A percentile compares a stretch with the other conserved stretches of the same genome.
Conservation (phyloP, 2,888 invertebrate species). For the Sesia apiformis region DNA sequence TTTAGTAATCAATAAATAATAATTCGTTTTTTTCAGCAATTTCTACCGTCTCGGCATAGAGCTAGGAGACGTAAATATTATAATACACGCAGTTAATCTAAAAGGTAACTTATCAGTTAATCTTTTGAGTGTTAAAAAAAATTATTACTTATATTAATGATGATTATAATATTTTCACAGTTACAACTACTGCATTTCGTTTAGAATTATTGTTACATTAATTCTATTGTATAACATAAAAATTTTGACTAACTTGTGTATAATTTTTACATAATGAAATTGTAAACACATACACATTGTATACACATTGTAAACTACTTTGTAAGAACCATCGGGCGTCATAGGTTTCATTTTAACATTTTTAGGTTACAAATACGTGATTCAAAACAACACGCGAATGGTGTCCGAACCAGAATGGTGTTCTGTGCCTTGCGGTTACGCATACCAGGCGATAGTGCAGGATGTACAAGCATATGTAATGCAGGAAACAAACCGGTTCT, state of each 20-base stretch:
- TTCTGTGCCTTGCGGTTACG: constrained; percentile 75
- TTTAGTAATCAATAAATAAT: too few relatives aligned
- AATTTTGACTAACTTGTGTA: too few relatives aligned
- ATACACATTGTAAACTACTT: neutral
- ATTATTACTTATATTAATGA: neutral
- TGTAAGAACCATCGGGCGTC: neutral
- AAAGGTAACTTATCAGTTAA: constrained; percentile 64
- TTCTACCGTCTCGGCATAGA: constrained; percentile 85
- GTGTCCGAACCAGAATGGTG: constrained; percentile 84
- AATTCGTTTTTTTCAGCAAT: constrained; percentile 56
- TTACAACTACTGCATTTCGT: too few relatives aligned
- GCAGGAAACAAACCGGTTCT: constrained; percentile 25
- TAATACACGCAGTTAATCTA: constrained; percentile 82
- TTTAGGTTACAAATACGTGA: constrained; percentile 54
- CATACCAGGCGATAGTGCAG: constrained; percentile 77
- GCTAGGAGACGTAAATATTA: constrained; percentile 77
- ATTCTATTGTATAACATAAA: too few relatives aligned
- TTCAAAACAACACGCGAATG: constrained; percentile 75
- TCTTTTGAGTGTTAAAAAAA: neutral
- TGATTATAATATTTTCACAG: neutral
- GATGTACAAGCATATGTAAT: constrained; percentile 29
- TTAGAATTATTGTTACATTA: too few relatives aligned
- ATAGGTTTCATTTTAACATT: neutral
- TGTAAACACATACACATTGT: too few relatives aligned
- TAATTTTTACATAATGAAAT: too few relatives aligned